phyloP scores from a whole-genome alignment of 2,797 vertebrate genomes.

The Scarus forsteni region DNA sequence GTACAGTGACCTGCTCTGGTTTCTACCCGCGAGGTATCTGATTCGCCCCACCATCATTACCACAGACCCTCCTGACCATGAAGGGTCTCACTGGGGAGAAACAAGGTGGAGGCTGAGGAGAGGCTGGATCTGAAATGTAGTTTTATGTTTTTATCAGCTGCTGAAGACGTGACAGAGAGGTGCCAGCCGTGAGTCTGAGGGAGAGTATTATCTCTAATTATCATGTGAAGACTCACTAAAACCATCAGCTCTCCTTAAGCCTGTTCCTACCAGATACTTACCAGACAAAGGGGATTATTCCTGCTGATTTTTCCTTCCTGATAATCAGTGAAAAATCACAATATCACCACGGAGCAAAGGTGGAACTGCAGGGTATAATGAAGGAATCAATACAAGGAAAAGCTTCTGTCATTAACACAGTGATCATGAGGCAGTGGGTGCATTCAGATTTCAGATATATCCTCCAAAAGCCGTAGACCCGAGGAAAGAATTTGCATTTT shows the following conservation, averaged over 20 bases:
- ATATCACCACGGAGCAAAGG: neutral
- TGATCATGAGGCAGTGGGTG: no score
- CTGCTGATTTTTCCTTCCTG: conserved; percentile 1
- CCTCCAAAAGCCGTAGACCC: no score
- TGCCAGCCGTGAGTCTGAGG: conserved; percentile 11
- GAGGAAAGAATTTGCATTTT: no score
- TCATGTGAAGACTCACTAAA: conserved; percentile 23
- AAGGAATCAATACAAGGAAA: no score
- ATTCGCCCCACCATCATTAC: conserved; percentile 88
- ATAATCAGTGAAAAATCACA: neutral
- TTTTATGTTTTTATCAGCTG: conserved; percentile 37
- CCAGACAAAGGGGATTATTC: neutral
- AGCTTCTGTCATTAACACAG: no score
- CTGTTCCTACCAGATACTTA: neutral
- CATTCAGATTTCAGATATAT: no score
- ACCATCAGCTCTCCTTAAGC: conserved; percentile 11
- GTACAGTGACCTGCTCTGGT: conserved; percentile 98
- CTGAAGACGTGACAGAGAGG: conserved; percentile 16
- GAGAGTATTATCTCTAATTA: conserved; percentile 24
- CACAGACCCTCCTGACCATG: conserved; percentile 56
- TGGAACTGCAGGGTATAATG: neutral
- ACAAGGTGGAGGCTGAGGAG: conserved; percentile 82
- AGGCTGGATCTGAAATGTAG: conserved; percentile 20
- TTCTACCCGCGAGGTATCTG: conserved; percentile 91
- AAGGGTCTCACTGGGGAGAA: conserved; percentile 66